Percentiles rank a stretch among this genome's conserved stretches.
These are phyloP conservation scores for Cheiracanthium punctorium DNA, from an alignment of 2,888 invertebrate genomes.

Conservation along the genomic window DNA sequence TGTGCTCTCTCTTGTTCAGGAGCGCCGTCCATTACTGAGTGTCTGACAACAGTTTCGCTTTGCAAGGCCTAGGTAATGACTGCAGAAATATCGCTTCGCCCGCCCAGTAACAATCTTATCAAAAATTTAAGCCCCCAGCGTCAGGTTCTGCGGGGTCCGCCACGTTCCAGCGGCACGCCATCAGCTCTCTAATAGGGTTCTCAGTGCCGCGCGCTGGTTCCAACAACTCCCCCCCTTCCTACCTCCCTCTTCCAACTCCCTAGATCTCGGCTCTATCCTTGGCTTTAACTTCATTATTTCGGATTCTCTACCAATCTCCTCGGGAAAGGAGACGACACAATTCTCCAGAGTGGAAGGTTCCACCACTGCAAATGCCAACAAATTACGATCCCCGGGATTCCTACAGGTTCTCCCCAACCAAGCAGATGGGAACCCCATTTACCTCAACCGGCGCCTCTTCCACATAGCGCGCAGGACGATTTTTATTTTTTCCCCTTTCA, in stretches of 20 bases:
- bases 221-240: conserved; percentile 24
- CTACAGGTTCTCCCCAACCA: conserved; percentile 55
- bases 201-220: conserved; percentile 39
- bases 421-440: conserved; percentile 58
- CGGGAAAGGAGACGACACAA: conserved; percentile 66
- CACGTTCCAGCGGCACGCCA: conserved; percentile 68
- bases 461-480: neutral
- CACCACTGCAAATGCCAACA: conserved; percentile 67
- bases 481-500: conserved; percentile 4
- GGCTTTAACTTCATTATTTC: conserved; percentile 70
- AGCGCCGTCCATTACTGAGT: conserved; percentile 68
- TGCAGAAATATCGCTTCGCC: conserved; percentile 70
- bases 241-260: conserved; percentile 13
- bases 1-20: conserved; percentile 61
- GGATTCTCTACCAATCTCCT: conserved; percentile 66
- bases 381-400: conserved; percentile 63
- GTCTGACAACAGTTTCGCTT: conserved; percentile 69
- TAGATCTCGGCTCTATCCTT: conserved; percentile 62
- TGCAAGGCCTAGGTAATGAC: conserved; percentile 67
- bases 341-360: conserved; percentile 63
- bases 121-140: conserved; percentile 68
- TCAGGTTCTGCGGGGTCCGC: conserved; percentile 47
- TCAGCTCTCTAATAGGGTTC: conserved; percentile 70
- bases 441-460: conserved; percentile 45
- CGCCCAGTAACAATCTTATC: conserved; percentile 70